Conservation (phyloP, 2,888 invertebrate species). For the Leptopilina myrica region DNA sequence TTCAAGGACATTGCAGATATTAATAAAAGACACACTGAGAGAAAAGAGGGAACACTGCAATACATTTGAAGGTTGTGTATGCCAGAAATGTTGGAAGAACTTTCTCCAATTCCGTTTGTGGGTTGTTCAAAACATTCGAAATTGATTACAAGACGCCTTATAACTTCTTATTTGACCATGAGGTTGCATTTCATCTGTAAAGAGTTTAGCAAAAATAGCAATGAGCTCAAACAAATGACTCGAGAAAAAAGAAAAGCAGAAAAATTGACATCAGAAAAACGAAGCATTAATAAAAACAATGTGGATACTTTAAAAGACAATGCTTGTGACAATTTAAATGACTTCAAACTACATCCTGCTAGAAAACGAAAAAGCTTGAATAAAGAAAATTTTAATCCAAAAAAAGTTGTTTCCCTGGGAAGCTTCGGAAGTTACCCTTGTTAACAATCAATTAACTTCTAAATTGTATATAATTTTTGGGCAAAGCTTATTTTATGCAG, state of each 20-base stretch:
- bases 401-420: too few relatives aligned
- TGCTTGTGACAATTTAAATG: background rate
- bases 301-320: background rate
- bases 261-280: background rate
- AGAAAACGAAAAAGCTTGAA: background rate
- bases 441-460: too few relatives aligned
- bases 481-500: too few relatives aligned
- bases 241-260: slow-evolving; percentile 37
- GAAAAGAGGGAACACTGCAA: too few relatives aligned
- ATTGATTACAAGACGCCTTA: background rate
- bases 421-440: too few relatives aligned
- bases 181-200: slow-evolving; percentile 44
- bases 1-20: too few relatives aligned
- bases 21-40: too few relatives aligned
- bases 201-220: slow-evolving; percentile 39
- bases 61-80: too few relatives aligned
- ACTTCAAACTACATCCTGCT: background rate
- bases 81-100: too few relatives aligned
- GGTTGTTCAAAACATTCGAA: background rate
- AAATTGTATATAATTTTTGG: too few relatives aligned
- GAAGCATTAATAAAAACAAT: background rate
- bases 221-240: slow-evolving; percentile 15
- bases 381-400: too few relatives aligned
- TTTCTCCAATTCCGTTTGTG: too few relatives aligned
- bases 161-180: slow-evolving; percentile 40